A percentile compares a stretch with the other conserved stretches of the same genome.
Conservation (phyloP, 2,113 vertebrate genomes). For the Poecile atricapillus region DNA sequence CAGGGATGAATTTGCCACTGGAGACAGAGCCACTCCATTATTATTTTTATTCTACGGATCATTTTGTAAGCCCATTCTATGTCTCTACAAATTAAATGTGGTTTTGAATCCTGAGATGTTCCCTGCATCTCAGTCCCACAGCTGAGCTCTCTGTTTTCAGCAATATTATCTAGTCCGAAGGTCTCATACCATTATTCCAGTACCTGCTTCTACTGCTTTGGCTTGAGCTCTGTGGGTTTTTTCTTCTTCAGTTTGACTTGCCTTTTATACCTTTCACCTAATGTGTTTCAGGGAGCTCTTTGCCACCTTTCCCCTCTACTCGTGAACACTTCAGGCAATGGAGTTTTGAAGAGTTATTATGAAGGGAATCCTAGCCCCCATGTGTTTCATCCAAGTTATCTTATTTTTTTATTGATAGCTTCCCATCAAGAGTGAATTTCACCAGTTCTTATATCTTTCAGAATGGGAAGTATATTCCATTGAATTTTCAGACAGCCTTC, state of each 20-base stretch:
- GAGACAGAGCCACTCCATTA: background rate
- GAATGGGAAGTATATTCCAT: background rate
- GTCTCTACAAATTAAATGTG: background rate
- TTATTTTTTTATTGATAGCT: background rate
- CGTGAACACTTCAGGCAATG: background rate
- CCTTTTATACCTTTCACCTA: background rate
- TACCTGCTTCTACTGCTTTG: background rate
- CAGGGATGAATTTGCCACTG: background rate
- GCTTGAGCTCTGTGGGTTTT: background rate
- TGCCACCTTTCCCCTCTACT: background rate
- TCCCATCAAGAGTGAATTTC: background rate
- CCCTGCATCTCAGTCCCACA: background rate
- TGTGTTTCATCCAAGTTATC: background rate
- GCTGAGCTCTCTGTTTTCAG: background rate
- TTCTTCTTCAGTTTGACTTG: background rate
- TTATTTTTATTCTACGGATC: background rate
- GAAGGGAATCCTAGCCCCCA: background rate
- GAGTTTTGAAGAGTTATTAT: background rate
- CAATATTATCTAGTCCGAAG: background rate
- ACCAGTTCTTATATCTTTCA: background rate
- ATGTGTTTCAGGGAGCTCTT: background rate
- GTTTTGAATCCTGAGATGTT: background rate
- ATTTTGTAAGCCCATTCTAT: background rate
- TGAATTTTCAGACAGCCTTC: conserved; percentile 17
- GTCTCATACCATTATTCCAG: background rate